Evolutionary conservation across 2,113 vertebrate genomes (phyloP).

Genomic region (Tychaedon coryphoeus): DNA sequence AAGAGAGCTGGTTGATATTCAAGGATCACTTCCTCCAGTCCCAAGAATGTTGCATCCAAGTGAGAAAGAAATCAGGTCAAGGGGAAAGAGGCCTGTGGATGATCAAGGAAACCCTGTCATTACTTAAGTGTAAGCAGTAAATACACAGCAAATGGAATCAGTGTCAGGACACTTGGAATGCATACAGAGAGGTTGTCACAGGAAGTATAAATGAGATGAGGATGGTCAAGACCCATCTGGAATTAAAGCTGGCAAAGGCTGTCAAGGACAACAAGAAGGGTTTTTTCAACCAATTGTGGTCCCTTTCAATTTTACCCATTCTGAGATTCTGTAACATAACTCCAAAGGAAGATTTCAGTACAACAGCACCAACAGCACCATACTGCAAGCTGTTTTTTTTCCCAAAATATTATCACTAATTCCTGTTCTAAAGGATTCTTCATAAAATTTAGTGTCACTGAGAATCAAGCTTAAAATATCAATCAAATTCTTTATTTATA

Average conservation of each 20-base stretch:
- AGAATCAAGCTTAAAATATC: not conserved
- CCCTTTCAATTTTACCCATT: not conserved
- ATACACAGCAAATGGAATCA: not conserved
- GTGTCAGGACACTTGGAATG: not conserved
- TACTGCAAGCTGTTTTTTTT: not conserved
- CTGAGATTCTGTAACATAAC: not conserved
- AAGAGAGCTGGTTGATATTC: not conserved
- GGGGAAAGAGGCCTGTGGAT: not conserved
- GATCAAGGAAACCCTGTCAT: not conserved
- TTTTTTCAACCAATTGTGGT: not conserved
- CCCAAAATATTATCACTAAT: not conserved
- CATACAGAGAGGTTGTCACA: not conserved
- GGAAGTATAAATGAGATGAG: not conserved
- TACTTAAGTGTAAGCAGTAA: not conserved
- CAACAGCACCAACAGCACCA: not conserved
- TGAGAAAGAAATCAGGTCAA: not conserved
- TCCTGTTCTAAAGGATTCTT: not conserved
- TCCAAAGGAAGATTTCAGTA: not conserved
- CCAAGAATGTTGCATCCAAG: not conserved
- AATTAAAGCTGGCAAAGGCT: not conserved
- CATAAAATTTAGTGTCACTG: not conserved
- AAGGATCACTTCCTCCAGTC: not conserved
- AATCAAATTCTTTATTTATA: not conserved
- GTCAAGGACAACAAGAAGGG: not conserved
- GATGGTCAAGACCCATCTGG: not conserved